A percentile compares a stretch with the other conserved stretches of the same genome.
phyloP scores from a whole-genome alignment of 2,113 vertebrate genomes.

The Sminthopsis crassicaudata region DNA sequence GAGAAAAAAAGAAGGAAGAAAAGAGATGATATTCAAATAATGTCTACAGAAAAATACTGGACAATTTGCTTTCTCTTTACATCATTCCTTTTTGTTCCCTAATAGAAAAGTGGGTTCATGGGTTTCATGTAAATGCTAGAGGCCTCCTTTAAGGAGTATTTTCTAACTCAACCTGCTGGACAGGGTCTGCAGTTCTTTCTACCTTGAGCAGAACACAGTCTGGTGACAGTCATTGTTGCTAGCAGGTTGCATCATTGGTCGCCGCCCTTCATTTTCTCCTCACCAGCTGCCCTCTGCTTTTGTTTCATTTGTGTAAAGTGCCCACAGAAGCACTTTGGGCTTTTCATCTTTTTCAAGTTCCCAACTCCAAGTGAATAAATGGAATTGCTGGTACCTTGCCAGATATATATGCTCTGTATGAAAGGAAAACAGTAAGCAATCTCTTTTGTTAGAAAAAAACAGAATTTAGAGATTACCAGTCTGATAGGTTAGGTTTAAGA shows the following conservation, averaged over 20 bases:
- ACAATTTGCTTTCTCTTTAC: not conserved
- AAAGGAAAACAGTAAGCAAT: slow-evolving; percentile 77
- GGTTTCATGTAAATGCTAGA: not conserved
- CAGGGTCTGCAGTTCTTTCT: not conserved
- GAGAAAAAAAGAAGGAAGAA: not conserved
- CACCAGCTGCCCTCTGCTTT: slow-evolving; percentile 3
- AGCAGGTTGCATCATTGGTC: not conserved
- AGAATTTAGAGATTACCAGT: slow-evolving; percentile 73
- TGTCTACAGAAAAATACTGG: not conserved
- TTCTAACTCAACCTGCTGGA: not conserved
- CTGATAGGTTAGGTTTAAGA: slow-evolving; percentile 77
- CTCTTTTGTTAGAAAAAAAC: slow-evolving; percentile 74
- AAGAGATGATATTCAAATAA: not conserved
- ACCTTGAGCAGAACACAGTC: slow-evolving; percentile 5
- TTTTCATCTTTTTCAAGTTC: slow-evolving; percentile 41
- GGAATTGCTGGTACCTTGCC: slow-evolving; percentile 59
- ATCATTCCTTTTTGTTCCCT: not conserved
- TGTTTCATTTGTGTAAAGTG: slow-evolving; percentile 30
- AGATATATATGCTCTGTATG: slow-evolving; percentile 62
- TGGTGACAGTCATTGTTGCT: not conserved
- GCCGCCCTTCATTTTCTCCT: not conserved
- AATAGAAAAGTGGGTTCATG: not conserved
- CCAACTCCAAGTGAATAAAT: slow-evolving; percentile 77
- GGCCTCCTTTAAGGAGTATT: not conserved
- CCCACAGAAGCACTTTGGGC: slow-evolving; percentile 48